Evolutionary conservation across 1,140 invertebrate species (phyloP).

Genomic region (Oryctes rhinoceros): DNA sequence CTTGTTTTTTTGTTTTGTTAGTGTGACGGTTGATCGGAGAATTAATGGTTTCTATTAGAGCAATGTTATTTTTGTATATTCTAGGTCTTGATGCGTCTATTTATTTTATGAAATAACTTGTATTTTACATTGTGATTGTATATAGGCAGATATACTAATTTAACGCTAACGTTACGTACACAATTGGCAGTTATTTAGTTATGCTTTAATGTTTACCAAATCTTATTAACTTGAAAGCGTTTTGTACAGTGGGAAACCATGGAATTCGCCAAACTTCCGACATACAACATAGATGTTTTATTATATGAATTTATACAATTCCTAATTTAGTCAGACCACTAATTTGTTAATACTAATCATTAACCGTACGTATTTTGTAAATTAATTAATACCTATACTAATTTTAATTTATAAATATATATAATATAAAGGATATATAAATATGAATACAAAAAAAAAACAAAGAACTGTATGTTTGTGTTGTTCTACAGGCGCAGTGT

Average conservation of each 20-base stretch:
- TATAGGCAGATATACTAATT: background rate
- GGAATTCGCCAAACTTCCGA: background rate
- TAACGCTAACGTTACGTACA: background rate
- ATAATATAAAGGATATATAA: slow-evolving; percentile 8
- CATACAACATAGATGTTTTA: slow-evolving; percentile 45
- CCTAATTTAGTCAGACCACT: slow-evolving; percentile 17
- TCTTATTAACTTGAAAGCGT: background rate
- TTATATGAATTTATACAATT: slow-evolving; percentile 31
- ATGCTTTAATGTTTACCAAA: background rate
- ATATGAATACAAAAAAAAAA: slow-evolving; percentile 42
- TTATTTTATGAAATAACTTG: background rate
- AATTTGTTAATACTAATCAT: slow-evolving; percentile 26
- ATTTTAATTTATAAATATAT: slow-evolving; percentile 43
- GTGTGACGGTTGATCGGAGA: slow-evolving; percentile 44
- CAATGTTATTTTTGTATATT: background rate
- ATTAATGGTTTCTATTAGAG: slow-evolving; percentile 49
- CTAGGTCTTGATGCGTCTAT: background rate
- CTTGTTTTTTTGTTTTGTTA: slow-evolving; percentile 43
- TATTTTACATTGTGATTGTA: background rate
- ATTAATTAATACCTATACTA: slow-evolving; percentile 44
- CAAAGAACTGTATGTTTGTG: slow-evolving; percentile 49
- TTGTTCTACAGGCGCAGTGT: slow-evolving; percentile 48
- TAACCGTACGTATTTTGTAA: slow-evolving; percentile 34
- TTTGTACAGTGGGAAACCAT: background rate
- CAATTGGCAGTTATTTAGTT: background rate